Evolutionary conservation across 2,113 vertebrate species (phyloP).

Genomic region (Atlantisia rogersi): DNA sequence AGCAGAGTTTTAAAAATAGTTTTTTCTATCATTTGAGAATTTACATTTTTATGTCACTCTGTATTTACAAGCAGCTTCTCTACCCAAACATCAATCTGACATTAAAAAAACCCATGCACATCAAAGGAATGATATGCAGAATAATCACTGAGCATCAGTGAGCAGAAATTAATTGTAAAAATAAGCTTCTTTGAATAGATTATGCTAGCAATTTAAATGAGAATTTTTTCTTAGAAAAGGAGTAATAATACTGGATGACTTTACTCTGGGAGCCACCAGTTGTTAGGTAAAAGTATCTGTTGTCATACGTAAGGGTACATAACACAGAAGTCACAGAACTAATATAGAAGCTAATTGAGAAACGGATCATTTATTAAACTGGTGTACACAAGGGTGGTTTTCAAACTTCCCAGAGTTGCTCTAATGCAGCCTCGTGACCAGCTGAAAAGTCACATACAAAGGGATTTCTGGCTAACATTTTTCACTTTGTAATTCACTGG

Average conservation of each 20-base stretch:
- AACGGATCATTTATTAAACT: not conserved
- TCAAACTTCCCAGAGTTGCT: not conserved
- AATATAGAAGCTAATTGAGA: not conserved
- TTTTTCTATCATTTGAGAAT: conserved; percentile 3
- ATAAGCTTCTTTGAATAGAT: not conserved
- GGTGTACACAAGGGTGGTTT: not conserved
- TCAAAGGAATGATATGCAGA: not conserved
- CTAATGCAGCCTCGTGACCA: not conserved
- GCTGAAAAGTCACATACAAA: not conserved
- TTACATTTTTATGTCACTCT: conserved; percentile 57
- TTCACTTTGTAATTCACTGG: not conserved
- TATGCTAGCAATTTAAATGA: not conserved
- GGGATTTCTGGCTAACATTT: not conserved
- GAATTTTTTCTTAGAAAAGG: not conserved
- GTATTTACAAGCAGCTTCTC: conserved; percentile 37
- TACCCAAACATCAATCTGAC: conserved; percentile 19
- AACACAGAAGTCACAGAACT: not conserved
- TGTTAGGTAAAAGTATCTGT: not conserved
- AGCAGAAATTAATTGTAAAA: not conserved
- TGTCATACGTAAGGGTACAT: not conserved
- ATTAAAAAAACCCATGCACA: not conserved
- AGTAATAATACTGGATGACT: not conserved
- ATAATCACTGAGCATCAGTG: not conserved
- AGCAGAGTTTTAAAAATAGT: conserved; percentile 37
- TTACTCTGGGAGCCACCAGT: not conserved